Conservation (phyloP, 2,797 vertebrate species). For the Knipowitschia caucasica region DNA sequence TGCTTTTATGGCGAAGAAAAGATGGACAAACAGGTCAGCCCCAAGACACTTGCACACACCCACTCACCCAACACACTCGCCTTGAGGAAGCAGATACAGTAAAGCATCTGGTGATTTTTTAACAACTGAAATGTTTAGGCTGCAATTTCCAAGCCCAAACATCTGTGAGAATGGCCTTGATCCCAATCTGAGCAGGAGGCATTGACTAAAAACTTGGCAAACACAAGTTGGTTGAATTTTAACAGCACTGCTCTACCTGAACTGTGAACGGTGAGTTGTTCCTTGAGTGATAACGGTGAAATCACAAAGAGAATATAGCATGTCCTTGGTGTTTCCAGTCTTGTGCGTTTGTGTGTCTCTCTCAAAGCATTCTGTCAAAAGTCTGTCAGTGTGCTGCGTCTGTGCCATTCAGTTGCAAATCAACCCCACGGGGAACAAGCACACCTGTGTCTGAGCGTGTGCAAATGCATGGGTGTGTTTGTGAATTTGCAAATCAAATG, state of each 20-base stretch:
- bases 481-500: conserved; percentile 77
- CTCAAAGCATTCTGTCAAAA: conserved; percentile 50
- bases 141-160: conserved; percentile 11
- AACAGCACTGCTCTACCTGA: conserved; percentile 37
- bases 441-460: conserved; percentile 40
- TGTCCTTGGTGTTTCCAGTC: conserved; percentile 41
- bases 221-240: conserved; percentile 53
- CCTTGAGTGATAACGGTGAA: conserved; percentile 21
- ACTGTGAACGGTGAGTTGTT: conserved; percentile 22
- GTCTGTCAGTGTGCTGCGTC: conserved; percentile 24
- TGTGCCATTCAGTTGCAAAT: conserved; percentile 60
- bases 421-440: conserved; percentile 34
- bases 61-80: conserved; percentile 5
- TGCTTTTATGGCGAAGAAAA: conserved; percentile 16
- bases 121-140: conserved; percentile 10
- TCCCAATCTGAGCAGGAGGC: conserved; percentile 16
- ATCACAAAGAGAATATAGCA: conserved; percentile 15
- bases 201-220: conserved; percentile 44
- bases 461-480: conserved; percentile 18
- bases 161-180: conserved; percentile 47
- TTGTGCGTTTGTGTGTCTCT: conserved; percentile 29
- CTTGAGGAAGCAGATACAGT: conserved; percentile 16
- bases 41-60: conserved; percentile 9
- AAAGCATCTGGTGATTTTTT: conserved; percentile 17
- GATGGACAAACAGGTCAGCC: conserved; percentile 29